Evolutionary conservation across 2,888 invertebrate genomes (phyloP).

Genomic region (Danaus chrysippus): DNA sequence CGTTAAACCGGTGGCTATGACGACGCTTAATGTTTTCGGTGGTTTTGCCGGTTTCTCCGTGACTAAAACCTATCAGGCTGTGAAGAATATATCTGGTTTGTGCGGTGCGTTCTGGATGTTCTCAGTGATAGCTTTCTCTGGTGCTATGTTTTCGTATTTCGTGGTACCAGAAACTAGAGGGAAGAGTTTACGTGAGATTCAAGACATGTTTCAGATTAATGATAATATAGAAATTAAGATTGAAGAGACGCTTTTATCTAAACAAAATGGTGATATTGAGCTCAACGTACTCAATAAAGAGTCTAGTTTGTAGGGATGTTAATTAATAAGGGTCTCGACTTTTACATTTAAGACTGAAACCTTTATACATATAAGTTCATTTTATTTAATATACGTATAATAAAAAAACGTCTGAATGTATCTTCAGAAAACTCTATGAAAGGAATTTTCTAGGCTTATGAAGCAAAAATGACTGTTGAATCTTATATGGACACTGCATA

Average conservation of each 20-base stretch:
- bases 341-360: too few species aligned
- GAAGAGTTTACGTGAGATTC: slow-evolving; percentile 76
- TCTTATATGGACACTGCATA: too few species aligned
- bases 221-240: slow-evolving; percentile 33
- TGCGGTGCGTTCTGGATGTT: slow-evolving; percentile 72
- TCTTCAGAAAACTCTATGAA: too few species aligned
- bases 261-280: slow-evolving; percentile 17
- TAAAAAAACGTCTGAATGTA: too few species aligned
- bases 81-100: slow-evolving; percentile 66
- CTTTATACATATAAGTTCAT: too few species aligned
- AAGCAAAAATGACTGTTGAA: too few species aligned
- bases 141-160: slow-evolving; percentile 67
- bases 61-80: slow-evolving; percentile 70
- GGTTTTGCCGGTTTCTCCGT: slow-evolving; percentile 69
- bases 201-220: slow-evolving; percentile 68
- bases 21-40: slow-evolving; percentile 62
- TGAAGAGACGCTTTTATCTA: background rate
- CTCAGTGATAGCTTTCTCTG: slow-evolving; percentile 59
- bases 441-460: too few species aligned
- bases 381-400: too few species aligned
- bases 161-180: slow-evolving; percentile 79
- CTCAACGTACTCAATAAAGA: background rate
- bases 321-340: too few species aligned
- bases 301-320: background rate
- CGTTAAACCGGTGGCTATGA: slow-evolving; percentile 75